A percentile compares a stretch with the other conserved stretches of the same genome.
phyloP scores from a whole-genome alignment of 2,113 vertebrate genomes.

The Nothoprocta perdicaria region DNA sequence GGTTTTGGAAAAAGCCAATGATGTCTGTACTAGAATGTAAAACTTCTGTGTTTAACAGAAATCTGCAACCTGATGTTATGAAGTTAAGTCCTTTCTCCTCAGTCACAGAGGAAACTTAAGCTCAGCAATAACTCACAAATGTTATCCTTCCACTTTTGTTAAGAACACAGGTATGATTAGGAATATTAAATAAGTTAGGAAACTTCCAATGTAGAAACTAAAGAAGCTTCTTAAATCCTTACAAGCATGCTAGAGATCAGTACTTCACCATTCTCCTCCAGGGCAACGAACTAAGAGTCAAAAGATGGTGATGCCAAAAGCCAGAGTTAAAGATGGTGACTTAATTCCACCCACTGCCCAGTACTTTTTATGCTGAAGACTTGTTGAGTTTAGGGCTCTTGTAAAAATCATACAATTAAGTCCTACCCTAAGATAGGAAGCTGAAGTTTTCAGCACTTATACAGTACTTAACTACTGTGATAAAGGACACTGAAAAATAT shows the following conservation, averaged over 20 bases:
- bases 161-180: not conserved
- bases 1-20: not conserved
- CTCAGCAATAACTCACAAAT: not conserved
- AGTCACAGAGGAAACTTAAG: not conserved
- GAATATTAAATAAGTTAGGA: not conserved
- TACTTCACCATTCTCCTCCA: not conserved
- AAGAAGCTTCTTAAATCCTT: not conserved
- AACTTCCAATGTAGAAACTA: not conserved
- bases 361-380: not conserved
- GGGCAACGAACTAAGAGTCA: not conserved
- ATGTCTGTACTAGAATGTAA: not conserved
- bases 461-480: not conserved
- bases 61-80: fast-evolving
- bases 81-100: not conserved
- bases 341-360: not conserved
- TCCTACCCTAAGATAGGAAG: not conserved
- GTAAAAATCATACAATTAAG: not conserved
- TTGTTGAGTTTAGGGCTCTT: not conserved
- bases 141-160: not conserved
- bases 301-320: not conserved
- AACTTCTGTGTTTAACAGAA: not conserved
- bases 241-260: not conserved
- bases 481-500: not conserved
- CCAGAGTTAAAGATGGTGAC: not conserved
- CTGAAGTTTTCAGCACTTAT: not conserved